These are phyloP conservation scores for Hyppa rectilinea DNA, from an alignment of 2,888 invertebrate species.

Conservation along the genomic window DNA sequence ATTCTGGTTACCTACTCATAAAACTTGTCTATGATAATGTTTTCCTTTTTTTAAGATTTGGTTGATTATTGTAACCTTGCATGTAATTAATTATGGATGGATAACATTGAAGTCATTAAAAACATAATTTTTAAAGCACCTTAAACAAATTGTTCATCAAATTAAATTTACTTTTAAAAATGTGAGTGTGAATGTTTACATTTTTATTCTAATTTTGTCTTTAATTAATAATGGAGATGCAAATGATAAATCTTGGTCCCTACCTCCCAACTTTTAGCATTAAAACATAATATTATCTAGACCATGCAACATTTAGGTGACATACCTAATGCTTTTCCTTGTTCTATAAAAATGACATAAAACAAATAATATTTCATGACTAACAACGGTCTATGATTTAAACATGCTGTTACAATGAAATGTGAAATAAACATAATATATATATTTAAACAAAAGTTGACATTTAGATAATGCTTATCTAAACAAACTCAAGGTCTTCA, in stretches of 20 bases:
- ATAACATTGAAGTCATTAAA: not conserved
- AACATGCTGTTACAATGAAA: slow-evolving; percentile 10
- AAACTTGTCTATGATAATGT: slow-evolving; percentile 66
- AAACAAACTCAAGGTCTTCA: slow-evolving; percentile 21
- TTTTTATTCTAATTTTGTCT: not conserved
- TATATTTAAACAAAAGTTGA: not conserved
- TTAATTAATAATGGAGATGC: not conserved
- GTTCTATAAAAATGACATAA: slow-evolving; percentile 3
- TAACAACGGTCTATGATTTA: slow-evolving; percentile 2
- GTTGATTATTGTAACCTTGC: slow-evolving; percentile 13
- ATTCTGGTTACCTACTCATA: slow-evolving; percentile 53
- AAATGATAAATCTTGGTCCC: not conserved
- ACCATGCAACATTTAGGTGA: not conserved
- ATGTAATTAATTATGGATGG: slow-evolving; percentile 3
- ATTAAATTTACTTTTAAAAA: not conserved
- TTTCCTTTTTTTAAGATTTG: slow-evolving; percentile 45
- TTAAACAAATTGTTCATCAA: not conserved
- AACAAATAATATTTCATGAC: not conserved
- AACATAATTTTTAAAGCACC: not conserved
- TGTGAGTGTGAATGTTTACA: not conserved
- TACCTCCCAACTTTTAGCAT: not conserved
- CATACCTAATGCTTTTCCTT: slow-evolving; percentile 10
- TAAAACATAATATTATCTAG: slow-evolving; percentile 1
- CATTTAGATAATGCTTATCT: slow-evolving; percentile 22
- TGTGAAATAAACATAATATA: slow-evolving; percentile 1